Evolutionary conservation across 2,888 invertebrate genomes (phyloP), one percentile per base, ranked within the genome.

Genomic region (Heliconius charithonia): DNA sequence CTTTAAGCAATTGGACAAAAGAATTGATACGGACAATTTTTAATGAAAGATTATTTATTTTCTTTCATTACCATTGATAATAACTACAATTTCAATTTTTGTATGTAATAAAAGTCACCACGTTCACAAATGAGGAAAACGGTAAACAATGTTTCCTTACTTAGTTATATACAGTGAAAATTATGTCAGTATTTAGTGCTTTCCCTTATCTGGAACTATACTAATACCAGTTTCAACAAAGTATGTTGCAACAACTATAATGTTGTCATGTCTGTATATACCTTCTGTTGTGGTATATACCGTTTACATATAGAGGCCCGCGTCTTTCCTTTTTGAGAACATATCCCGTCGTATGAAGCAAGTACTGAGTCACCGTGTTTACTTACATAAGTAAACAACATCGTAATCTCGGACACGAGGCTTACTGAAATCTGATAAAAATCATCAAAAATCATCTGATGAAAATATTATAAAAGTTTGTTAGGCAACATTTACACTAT

Each of bases 311-410:
- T 80, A 81, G 84, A 86, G 86, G 87, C 85, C 86, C 86, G 87
- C 83, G 84, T 85, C 83, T 86, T 87, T 88, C 88, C 88, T 88
- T 87, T 89, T 87, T 85, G 84, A 85, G 83, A 83, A 80, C 75
- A 82, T 82, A 82, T 82, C 81, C 82, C 86, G 86, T 85, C 84
- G 85, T 86, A 86, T 89, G 86, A 85, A 86, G 86, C 87, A 88
- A 89, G 84, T 82, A 86, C 87, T 94, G 93, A 94, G 87, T 94
- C 93, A 93, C 85, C 80, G 78, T 88, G 88, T 91, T 89, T 89
- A 87, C 86, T 84, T 86, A 85, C 83, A 85, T 83, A 80, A 77
- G 81, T 82, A 81, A 83, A 81, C 82, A 80, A 79, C 78, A 75
- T 63, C 71, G 45, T 79, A 81, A 74, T 69, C 65, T 70, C 65